Base-by-base conservation (phyloP, 2,888 invertebrate genomes). In the Loripinus fragilis region DNA sequence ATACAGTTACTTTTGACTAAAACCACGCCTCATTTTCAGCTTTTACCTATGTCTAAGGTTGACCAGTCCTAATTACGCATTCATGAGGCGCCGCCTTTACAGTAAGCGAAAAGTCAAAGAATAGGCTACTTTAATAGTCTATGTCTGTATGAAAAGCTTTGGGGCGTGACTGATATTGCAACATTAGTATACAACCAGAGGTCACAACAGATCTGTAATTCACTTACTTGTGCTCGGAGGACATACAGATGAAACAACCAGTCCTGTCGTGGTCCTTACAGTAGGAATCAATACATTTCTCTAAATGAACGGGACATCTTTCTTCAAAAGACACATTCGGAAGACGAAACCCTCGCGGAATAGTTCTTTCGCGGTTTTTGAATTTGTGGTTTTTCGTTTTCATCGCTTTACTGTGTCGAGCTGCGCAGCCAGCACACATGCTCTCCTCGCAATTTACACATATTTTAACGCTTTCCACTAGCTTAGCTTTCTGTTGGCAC, bases 291-390 rank as follows among this genome's bases (percentile, higher is more conserved):
- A 60, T 23, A 20, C 30, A 60, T 17, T 60, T 60, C 33, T 60
- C 60, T 33, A 10, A 17, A 33, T 60, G 60, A 17, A 12, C 30
- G 5, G 15, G 3, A 20, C 60, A 60, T 60, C 28, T 60, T 10
- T 60, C 60, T 33, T 60, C 60, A 60, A 60, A 60, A 3, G 60
- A 60, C 3, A 60, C 60, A 20, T 60, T 60, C 30, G 60, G 60
- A 8, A 60, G 60, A 33, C 28, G 60, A 12, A 60, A 33, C 33
- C 60, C 60, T 17, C 60, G 30, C 7, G 60, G 33, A 8, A 60
- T 17, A 8, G 23, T 30, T 33, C 33, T 60, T 20, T 60, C 60
- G 20, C 60, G 60, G n/a, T 60, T 20, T 60, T 30, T 60, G 15
- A 60, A 33, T 33, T 60, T 60, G 23, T 60, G 60, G 28, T n/a